Base-by-base conservation (phyloP, 2,888 invertebrate genomes). In the Hartigia nigra region DNA sequence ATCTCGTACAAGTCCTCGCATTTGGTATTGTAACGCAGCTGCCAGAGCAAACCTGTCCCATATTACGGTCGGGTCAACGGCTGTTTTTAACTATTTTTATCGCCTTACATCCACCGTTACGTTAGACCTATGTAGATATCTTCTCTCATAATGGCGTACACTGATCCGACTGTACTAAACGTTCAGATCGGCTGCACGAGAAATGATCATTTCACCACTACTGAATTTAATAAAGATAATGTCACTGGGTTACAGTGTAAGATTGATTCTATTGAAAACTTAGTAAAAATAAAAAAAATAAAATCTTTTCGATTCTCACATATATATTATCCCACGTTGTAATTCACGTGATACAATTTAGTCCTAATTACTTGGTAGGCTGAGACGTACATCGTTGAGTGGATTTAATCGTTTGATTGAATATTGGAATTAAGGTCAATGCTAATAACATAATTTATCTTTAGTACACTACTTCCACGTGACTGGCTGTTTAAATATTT, bases 1-100 rank as follows among this genome's bases (percentile, higher is more conserved):
- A 80, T 86, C 84, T 84, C 80, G 76, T 81, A 82, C 81, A 81
- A 79, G 31, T 12, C 23, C 72, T 31, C 72, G 32, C 72, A 72
- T 72, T 34, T 72, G 31, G 55, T 55, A 55, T 55, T 55, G 55
- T 55, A 55, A 9, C 31, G 72, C 72, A 34, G 31, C 72, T 72
- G 31, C 72, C 32, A 31, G 31, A 12, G 12, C 72, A 34, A 72
- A 72, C 72, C 31, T 72, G 72, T 72, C 72, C 72, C 34, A 72
- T 34, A 72, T 72, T 55, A 55, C 72, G 72, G 72, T 72, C 72
- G 31, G 72, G 72, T 72, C 72, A 34, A 72, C 72, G 31, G 72
- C 23, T 34, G 31, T 72, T 32, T 34, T 72, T 5, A 55, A 55
- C 55, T 23, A 55, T 55, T 55, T 55, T 23, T 55, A 55, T 23